phyloP scores from a whole-genome alignment of 2,797 vertebrate species.

The Euphonia xanthogaster region DNA sequence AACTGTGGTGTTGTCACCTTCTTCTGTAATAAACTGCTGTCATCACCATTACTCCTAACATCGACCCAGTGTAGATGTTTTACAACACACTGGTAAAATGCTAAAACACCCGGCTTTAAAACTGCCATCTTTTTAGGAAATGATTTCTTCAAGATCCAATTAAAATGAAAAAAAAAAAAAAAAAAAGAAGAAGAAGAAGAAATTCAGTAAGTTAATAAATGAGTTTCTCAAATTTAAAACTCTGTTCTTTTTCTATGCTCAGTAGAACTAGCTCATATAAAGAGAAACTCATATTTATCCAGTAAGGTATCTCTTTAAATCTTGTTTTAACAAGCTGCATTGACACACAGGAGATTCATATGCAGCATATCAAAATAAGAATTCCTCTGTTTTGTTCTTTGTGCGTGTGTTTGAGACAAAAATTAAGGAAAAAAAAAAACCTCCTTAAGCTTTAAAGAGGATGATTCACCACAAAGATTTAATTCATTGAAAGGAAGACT shows the following conservation, averaged over 20 bases:
- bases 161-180: neutral
- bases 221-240: neutral
- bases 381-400: neutral
- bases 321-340: neutral
- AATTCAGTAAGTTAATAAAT: neutral
- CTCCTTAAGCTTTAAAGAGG: neutral
- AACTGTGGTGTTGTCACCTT: neutral
- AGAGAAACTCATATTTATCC: neutral
- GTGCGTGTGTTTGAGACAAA: neutral
- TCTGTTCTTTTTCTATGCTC: neutral
- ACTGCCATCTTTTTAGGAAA: neutral
- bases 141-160: neutral
- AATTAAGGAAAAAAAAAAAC: neutral
- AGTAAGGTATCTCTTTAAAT: neutral
- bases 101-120: neutral
- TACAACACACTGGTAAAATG: neutral
- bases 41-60: neutral
- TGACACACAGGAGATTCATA: neutral
- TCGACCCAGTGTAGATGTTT: neutral
- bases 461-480: neutral
- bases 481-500: neutral
- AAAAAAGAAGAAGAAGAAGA: no score
- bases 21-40: neutral
- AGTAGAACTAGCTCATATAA: neutral
- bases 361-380: neutral